Evolutionary conservation across 2,113 vertebrate genomes (phyloP).

Genomic region (Lophochroa leadbeateri): DNA sequence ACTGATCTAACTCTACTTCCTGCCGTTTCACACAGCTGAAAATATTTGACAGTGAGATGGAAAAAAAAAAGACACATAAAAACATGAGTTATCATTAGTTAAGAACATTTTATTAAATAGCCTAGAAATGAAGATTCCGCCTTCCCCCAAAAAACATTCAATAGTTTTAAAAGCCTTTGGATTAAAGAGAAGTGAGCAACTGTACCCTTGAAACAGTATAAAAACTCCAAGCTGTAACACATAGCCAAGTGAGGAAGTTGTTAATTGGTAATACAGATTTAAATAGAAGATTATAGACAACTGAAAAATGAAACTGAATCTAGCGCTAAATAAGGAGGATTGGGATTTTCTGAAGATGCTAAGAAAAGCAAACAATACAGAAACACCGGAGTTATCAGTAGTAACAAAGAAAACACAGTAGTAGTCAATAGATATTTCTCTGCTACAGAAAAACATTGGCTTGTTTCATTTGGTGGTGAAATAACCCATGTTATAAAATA

Average conservation of each 20-base stretch:
- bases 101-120: background rate
- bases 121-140: background rate
- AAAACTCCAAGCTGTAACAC: background rate
- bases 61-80: background rate
- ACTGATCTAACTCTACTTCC: background rate
- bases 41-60: background rate
- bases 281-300: fast-evolving
- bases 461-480: background rate
- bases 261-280: background rate
- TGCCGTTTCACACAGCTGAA: background rate
- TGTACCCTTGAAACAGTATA: background rate
- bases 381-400: background rate
- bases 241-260: background rate
- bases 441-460: background rate
- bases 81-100: background rate
- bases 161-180: background rate
- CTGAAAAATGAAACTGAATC: background rate
- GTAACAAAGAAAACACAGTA: background rate
- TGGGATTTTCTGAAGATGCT: background rate
- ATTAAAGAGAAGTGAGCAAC: background rate
- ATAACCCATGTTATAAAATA: background rate
- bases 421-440: background rate
- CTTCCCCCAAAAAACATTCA: too few relatives aligned
- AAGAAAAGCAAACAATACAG: background rate
- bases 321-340: background rate